A percentile compares a stretch with the other conserved stretches of the same genome.
phyloP scores from a whole-genome alignment of 2,797 vertebrate genomes.

The Hipposideros larvatus region DNA sequence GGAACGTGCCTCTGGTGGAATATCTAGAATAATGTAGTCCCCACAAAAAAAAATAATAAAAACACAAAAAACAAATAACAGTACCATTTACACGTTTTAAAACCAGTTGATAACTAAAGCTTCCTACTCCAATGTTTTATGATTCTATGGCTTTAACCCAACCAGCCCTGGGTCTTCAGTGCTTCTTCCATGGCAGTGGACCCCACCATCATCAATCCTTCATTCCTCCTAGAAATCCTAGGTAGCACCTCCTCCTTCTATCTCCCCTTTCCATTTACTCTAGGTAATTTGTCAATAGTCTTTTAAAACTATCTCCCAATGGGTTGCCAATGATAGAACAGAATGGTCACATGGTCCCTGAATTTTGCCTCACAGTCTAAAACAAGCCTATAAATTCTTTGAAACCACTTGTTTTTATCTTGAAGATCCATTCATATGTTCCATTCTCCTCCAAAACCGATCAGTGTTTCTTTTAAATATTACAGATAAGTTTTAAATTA shows the following conservation, averaged over 20 bases:
- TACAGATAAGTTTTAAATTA: slow-evolving; percentile 28
- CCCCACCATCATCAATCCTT: not conserved
- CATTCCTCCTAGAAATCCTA: not conserved
- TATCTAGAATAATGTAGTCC: not conserved
- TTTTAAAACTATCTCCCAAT: not conserved
- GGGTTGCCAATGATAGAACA: not conserved
- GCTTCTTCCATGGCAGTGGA: too few relatives aligned
- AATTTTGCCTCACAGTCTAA: not conserved
- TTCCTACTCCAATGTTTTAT: not conserved
- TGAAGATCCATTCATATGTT: not conserved
- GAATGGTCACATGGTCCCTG: not conserved
- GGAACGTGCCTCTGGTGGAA: not conserved
- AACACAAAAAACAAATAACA: too few relatives aligned
- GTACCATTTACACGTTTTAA: not conserved
- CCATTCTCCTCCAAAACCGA: not conserved
- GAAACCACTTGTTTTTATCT: slow-evolving; percentile 4
- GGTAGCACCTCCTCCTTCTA: not conserved
- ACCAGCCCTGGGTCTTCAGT: not conserved
- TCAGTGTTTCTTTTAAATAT: not conserved
- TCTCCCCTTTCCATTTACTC: not conserved
- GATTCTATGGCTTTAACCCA: not conserved
- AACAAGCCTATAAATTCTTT: not conserved
- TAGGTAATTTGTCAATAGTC: not conserved
- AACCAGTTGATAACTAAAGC: not conserved
- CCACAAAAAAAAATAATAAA: not conserved